Conservation (phyloP, 2,113 vertebrate genomes). For the Rhinoderma darwinii region DNA sequence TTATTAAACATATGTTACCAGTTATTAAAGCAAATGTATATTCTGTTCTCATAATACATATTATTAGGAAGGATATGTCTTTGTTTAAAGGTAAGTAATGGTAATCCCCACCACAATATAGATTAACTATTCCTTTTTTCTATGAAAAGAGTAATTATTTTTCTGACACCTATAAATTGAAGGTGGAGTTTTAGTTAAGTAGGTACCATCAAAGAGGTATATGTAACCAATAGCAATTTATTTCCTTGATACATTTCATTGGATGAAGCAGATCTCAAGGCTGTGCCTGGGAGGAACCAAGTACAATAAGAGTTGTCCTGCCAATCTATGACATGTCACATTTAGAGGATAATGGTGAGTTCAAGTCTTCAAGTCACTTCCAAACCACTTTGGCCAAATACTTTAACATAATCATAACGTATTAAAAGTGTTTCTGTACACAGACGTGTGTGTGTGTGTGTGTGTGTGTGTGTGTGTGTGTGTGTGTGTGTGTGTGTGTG, state of each 20-base stretch:
- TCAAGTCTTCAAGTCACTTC: background rate
- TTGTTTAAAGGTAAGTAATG: background rate
- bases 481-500: background rate
- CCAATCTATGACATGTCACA: constrained; percentile 21
- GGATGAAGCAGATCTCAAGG: constrained; percentile 32
- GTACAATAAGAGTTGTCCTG: constrained; percentile 21
- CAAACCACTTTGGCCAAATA: background rate
- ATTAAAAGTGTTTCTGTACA: background rate
- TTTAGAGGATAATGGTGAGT: background rate
- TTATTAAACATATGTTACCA: background rate
- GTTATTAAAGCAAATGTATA: background rate
- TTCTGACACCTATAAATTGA: background rate
- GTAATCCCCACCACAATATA: background rate
- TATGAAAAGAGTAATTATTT: background rate
- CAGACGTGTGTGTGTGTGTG: background rate
- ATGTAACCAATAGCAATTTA: constrained; percentile 8
- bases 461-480: background rate
- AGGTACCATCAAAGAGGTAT: background rate
- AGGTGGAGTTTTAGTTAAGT: background rate
- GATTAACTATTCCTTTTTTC: background rate
- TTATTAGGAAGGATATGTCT: too few species aligned
- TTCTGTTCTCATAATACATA: background rate
- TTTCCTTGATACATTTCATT: constrained; percentile 44
- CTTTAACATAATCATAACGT: background rate
- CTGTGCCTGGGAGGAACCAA: constrained; percentile 41